Percentiles rank a stretch among this genome's conserved stretches.
phyloP scores from a whole-genome alignment of 2,797 vertebrate genomes.

The Argya squamiceps region DNA sequence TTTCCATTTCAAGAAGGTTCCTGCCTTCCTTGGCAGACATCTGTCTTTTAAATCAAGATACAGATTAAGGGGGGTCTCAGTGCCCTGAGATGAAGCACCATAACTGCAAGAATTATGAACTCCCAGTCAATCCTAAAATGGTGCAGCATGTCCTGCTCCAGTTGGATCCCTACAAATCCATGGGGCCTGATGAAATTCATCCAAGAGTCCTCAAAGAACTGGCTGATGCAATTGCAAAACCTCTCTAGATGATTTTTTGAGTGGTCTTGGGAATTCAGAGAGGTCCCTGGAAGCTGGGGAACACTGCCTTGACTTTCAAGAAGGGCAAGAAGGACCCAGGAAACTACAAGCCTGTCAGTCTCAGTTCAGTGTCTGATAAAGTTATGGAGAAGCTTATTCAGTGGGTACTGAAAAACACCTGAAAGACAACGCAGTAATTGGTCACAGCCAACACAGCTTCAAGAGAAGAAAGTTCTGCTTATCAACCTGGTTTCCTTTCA shows the following conservation, averaged over 20 bases:
- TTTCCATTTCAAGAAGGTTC: neutral
- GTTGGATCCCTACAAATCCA: neutral
- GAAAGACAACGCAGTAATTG: accelerated
- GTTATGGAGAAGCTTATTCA: neutral
- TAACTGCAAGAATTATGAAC: neutral
- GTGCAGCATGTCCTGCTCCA: neutral
- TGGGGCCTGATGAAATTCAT: neutral
- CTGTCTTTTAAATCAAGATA: neutral
- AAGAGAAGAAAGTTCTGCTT: neutral
- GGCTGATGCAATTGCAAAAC: neutral
- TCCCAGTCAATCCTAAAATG: neutral
- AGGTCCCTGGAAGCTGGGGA: accelerated
- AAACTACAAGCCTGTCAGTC: neutral
- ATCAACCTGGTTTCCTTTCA: neutral
- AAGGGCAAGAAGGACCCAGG: neutral
- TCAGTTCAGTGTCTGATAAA: neutral
- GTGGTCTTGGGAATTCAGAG: neutral
- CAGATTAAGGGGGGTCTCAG: neutral
- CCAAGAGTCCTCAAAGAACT: neutral
- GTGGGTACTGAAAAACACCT: neutral
- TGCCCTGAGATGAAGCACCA: neutral
- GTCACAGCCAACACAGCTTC: neutral
- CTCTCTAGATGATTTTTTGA: neutral
- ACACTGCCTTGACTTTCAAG: neutral
- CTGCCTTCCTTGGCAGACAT: neutral